Conservation (phyloP, 2,797 vertebrate genomes). For the Mormyrus proboscirostris region DNA sequence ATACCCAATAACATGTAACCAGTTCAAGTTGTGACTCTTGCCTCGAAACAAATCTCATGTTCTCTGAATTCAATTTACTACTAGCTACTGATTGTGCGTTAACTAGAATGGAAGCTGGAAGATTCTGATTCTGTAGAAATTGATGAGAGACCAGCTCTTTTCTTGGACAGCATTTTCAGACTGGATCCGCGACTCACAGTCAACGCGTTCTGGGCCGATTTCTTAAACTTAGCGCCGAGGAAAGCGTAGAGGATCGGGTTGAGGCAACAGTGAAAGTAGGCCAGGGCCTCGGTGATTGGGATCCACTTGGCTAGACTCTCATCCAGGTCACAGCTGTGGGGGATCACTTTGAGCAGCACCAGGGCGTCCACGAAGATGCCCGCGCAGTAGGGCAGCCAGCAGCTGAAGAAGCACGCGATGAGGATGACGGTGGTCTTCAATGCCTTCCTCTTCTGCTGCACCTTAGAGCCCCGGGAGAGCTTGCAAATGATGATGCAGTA, state of each 20-base stretch:
- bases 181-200: conserved; percentile 80
- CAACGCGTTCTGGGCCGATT: conserved; percentile 78
- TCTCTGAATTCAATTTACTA: conserved; percentile 8
- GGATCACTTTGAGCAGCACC: conserved; percentile 66
- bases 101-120: conserved; percentile 92
- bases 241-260: conserved; percentile 98
- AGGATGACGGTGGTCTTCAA: conserved; percentile 94
- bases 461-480: conserved; percentile 77
- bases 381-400: conserved; percentile 90
- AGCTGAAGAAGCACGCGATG: conserved; percentile 87
- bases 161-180: conserved; percentile 86
- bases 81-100: conserved; percentile 48
- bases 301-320: conserved; percentile 77
- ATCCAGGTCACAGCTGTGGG: conserved; percentile 66
- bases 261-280: conserved; percentile 95
- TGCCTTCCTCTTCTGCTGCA: conserved; percentile 87
- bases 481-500: conserved; percentile 92
- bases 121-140: conserved; percentile 96
- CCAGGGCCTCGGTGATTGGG: conserved; percentile 83
- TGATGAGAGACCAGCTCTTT: conserved; percentile 83
- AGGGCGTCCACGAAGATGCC: conserved; percentile 84
- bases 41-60: conserved; percentile 34
- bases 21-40: conserved; percentile 26
- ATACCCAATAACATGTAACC: neutral
- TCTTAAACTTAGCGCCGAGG: conserved; percentile 92